A percentile compares a stretch with the other conserved stretches of the same genome.
Evolutionary conservation across 2,888 invertebrate species (phyloP).

Genomic region (Marasmarcha lunaedactyla): DNA sequence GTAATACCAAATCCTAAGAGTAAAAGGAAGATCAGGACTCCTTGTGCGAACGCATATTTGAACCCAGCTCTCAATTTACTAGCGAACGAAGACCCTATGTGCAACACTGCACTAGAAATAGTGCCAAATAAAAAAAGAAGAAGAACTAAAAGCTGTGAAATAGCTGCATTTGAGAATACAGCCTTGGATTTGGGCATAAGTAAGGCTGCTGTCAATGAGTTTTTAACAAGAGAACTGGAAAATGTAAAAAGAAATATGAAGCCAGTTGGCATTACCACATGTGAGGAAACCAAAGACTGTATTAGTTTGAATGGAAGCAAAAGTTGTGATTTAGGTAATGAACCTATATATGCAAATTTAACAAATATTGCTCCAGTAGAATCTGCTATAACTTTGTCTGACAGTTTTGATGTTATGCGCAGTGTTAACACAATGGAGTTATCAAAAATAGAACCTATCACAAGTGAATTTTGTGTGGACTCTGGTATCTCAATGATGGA

Average conservation of each 20-base stretch:
- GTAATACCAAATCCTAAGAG: slow-evolving; percentile 37
- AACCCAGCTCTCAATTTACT: slow-evolving; percentile 58
- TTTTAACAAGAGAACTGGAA: slow-evolving; percentile 44
- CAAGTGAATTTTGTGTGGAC: slow-evolving; percentile 26
- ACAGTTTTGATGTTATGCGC: not conserved
- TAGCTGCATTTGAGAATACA: slow-evolving; percentile 49
- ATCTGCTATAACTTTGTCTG: not conserved
- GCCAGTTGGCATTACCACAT: slow-evolving; percentile 16
- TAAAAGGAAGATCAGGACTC: slow-evolving; percentile 48
- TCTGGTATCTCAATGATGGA: slow-evolving; percentile 42
- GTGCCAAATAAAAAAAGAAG: slow-evolving; percentile 51
- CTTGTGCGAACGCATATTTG: slow-evolving; percentile 45
- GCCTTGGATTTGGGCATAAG: slow-evolving; percentile 50
- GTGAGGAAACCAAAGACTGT: not conserved
- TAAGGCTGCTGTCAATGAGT: slow-evolving; percentile 43
- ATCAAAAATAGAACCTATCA: slow-evolving; percentile 7
- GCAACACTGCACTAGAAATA: slow-evolving; percentile 62
- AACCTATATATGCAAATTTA: slow-evolving; percentile 43
- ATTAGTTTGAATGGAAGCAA: not conserved
- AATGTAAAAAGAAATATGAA: slow-evolving; percentile 48
- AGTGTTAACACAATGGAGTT: slow-evolving; percentile 1
- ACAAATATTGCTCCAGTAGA: slow-evolving; percentile 7
- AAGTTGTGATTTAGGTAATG: slow-evolving; percentile 10
- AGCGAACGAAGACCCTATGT: slow-evolving; percentile 58
- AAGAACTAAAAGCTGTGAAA: slow-evolving; percentile 44